Conservation (phyloP, 1,140 invertebrate genomes). For the Drosophila chauvacae region DNA sequence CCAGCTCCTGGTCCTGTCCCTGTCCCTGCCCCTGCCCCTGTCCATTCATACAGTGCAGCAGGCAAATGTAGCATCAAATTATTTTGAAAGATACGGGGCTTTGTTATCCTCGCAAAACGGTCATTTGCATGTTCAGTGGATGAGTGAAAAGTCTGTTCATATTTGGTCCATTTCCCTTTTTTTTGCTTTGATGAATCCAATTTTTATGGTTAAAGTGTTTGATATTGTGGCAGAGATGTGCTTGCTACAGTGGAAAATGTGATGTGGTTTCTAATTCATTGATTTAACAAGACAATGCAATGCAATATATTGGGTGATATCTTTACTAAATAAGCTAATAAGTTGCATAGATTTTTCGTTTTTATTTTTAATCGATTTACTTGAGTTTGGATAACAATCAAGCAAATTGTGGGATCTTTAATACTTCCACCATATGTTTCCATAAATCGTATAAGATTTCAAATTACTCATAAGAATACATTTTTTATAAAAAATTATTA, state of each 20-base stretch:
- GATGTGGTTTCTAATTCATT: not conserved
- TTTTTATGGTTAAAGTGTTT: conserved; percentile 46
- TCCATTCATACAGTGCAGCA: conserved; percentile 38
- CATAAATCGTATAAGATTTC: not conserved
- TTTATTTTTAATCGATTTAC: too few species aligned
- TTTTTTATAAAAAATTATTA: not conserved
- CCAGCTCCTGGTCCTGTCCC: not conserved
- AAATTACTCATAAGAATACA: not conserved
- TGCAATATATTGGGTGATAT: not conserved
- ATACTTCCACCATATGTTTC: not conserved
- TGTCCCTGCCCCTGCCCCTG: not conserved
- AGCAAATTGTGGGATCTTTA: not conserved
- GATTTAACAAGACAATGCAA: not conserved
- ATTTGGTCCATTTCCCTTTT: conserved; percentile 28
- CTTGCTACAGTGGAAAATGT: not conserved
- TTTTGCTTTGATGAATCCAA: conserved; percentile 19
- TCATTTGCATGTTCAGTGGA: conserved; percentile 53
- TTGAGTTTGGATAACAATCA: too few species aligned
- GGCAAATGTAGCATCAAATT: conserved; percentile 70
- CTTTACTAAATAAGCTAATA: not conserved
- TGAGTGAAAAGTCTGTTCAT: conserved; percentile 45
- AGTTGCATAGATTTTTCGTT: not conserved
- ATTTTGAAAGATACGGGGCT: conserved; percentile 47
- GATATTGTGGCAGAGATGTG: conserved; percentile 32
- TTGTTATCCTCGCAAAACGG: conserved; percentile 30